These are phyloP conservation scores for Pipa parva DNA, from an alignment of 2,113 vertebrate species.

Conservation along the genomic window DNA sequence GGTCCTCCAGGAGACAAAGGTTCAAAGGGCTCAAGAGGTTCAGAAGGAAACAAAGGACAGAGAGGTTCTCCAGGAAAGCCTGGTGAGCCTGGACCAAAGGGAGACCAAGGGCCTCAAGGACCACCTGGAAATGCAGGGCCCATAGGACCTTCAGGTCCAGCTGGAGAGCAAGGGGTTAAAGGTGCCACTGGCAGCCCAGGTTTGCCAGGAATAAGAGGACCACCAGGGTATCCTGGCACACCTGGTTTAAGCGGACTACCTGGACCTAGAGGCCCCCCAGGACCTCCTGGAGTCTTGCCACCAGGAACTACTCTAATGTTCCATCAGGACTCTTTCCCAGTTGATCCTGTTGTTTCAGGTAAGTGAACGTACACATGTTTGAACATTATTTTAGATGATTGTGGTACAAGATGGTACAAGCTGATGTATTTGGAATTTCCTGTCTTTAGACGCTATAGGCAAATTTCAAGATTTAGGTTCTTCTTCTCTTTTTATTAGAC, in stretches of 20 bases:
- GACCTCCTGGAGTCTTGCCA: constrained; percentile 47
- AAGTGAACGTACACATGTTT: too few species aligned
- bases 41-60: constrained; percentile 81
- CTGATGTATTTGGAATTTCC: too few species aligned
- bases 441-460: too few species aligned
- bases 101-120: constrained; percentile 79
- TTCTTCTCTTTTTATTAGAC: too few species aligned
- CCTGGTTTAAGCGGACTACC: constrained; percentile 74
- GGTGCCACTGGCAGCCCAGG: constrained; percentile 79
- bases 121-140: constrained; percentile 81
- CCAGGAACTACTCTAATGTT: constrained; percentile 45
- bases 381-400: too few species aligned
- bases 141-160: constrained; percentile 74
- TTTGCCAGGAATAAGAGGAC: constrained; percentile 74
- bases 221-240: constrained; percentile 73
- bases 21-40: constrained; percentile 79
- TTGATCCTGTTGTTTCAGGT: constrained; percentile 10
- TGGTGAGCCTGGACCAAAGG: constrained; percentile 76
- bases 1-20: constrained; percentile 84
- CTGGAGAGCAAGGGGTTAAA: constrained; percentile 77
- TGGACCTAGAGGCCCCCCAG: constrained; percentile 64
- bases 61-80: constrained; percentile 89
- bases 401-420: too few species aligned
- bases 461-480: too few species aligned
- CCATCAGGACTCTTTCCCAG: not conserved